Evolutionary conservation across 2,888 invertebrate genomes (phyloP), one percentile per base, ranked within the genome.

Genomic region (Leptarthrus brevirostris): DNA sequence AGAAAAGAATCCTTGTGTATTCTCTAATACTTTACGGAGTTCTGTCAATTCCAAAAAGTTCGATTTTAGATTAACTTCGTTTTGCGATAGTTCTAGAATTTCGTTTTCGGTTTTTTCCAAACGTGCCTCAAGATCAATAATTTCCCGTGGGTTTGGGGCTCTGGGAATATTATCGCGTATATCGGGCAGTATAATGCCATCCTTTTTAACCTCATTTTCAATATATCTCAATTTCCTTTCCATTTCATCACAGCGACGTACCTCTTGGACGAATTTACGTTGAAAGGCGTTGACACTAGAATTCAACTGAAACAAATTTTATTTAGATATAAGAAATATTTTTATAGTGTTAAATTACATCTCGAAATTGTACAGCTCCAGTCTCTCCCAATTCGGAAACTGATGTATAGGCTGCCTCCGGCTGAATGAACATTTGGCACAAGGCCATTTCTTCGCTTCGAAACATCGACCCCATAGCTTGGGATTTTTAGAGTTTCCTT

Each of bases 21-120:
- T 97, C 83, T 94, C 93, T 72, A 98, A 88, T 44, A 98, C 97
- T 81, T 95, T 94, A 78, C 89, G 92, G 79, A 98, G 85, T 85
- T 98, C 98, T 0, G 93, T 94, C 81, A 98, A 87, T 83, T 98
- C 97, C 78, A 95, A 86, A 83, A 89, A 97, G 85, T 97, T 98
- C 79, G 93, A 92, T 86, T 96, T 95, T 80, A 98, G 84, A 81
- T 94, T 96, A 75, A 96, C 93, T 6, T 95, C 95, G 83, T 97
- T 98, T 81, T 93, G 93, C 75, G 96, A 95, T 77, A 98, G 88
- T 86, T 98, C 97, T 71, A 94, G 88, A 78, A 98, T 92, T 85
- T 98, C 98, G 79, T 94, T 93, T 85, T 98, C 98, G 20, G 96
- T 93, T 86, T 97, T 96, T 85, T 98, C 98, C 83, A 98, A 89